These are phyloP conservation scores for Aphelocoma coerulescens DNA, from an alignment of 2,113 vertebrate species.

Conservation along the genomic window DNA sequence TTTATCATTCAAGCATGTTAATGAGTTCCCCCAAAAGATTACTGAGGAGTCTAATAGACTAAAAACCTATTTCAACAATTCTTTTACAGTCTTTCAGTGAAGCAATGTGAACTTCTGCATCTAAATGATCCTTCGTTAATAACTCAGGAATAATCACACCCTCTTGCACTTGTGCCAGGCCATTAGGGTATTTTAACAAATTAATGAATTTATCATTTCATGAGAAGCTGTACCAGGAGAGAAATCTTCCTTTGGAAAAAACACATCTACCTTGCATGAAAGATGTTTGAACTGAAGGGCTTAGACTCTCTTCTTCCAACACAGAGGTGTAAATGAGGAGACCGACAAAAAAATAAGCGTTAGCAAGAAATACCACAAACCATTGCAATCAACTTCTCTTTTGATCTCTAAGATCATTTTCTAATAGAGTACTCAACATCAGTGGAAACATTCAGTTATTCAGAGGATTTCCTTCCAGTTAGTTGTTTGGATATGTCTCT, in stretches of 20 bases:
- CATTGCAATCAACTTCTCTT: not conserved
- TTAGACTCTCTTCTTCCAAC: not conserved
- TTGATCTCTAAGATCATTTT: not conserved
- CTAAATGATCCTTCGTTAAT: not conserved
- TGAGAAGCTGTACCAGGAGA: not conserved
- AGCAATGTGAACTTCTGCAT: slow-evolving; percentile 5
- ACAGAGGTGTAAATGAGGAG: not conserved
- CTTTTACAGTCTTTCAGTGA: slow-evolving; percentile 2
- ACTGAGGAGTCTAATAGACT: not conserved
- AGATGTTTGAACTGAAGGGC: not conserved
- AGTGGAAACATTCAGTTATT: not conserved
- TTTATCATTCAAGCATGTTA: slow-evolving; percentile 42
- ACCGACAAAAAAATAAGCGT: not conserved
- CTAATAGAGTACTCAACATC: not conserved
- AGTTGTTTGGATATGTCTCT: not conserved
- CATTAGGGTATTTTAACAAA: not conserved
- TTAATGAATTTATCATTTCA: slow-evolving; percentile 1
- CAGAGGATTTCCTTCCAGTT: not conserved
- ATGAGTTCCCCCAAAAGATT: slow-evolving; percentile 26
- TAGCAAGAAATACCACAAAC: not conserved
- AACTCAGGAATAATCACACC: not conserved
- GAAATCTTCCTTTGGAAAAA: not conserved
- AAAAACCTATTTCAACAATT: slow-evolving; percentile 17
- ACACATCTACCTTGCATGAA: not conserved
- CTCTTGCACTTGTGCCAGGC: not conserved